Evolutionary conservation across 2,797 vertebrate species (phyloP).

Genomic region (Antennarius maculatus): DNA sequence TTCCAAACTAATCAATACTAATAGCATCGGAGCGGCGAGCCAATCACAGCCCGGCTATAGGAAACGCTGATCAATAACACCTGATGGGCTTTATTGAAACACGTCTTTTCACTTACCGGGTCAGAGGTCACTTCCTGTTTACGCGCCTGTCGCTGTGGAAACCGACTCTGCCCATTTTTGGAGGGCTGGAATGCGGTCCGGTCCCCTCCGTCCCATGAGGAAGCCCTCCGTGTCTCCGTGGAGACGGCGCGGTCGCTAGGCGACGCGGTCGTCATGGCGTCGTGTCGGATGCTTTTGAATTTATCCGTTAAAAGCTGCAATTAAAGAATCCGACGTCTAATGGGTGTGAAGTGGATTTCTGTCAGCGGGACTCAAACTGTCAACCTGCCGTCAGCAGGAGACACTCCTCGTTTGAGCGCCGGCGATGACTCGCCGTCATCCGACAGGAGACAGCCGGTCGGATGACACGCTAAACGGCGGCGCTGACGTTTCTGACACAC

Average conservation of each 20-base stretch:
- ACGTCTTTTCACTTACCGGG: neutral
- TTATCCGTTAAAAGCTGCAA: slow-evolving; percentile 25
- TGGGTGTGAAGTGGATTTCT: slow-evolving; percentile 50
- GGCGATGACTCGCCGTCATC: slow-evolving; percentile 68
- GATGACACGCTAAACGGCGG: slow-evolving; percentile 50
- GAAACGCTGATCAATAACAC: neutral
- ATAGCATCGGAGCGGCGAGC: slow-evolving; percentile 26
- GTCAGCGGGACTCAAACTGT: slow-evolving; percentile 46
- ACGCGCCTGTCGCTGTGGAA: neutral
- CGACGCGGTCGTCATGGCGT: slow-evolving; percentile 1
- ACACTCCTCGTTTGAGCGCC: slow-evolving; percentile 51
- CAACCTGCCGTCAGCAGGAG: slow-evolving; percentile 52
- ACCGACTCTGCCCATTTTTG: neutral
- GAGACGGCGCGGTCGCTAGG: too few species aligned
- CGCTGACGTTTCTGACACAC: slow-evolving; percentile 38
- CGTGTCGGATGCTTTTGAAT: slow-evolving; percentile 26
- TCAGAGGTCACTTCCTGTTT: neutral
- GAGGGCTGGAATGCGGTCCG: too few species aligned
- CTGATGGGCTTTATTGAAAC: neutral
- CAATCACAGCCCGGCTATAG: slow-evolving; percentile 21
- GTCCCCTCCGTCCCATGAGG: too few species aligned
- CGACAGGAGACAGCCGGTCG: neutral
- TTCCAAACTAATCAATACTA: slow-evolving; percentile 51
- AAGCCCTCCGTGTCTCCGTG: too few species aligned
- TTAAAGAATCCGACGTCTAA: slow-evolving; percentile 52